Evolutionary conservation across 2,888 invertebrate genomes (phyloP), one percentile per base, ranked within the genome.

Genomic region (Cenopis cana): DNA sequence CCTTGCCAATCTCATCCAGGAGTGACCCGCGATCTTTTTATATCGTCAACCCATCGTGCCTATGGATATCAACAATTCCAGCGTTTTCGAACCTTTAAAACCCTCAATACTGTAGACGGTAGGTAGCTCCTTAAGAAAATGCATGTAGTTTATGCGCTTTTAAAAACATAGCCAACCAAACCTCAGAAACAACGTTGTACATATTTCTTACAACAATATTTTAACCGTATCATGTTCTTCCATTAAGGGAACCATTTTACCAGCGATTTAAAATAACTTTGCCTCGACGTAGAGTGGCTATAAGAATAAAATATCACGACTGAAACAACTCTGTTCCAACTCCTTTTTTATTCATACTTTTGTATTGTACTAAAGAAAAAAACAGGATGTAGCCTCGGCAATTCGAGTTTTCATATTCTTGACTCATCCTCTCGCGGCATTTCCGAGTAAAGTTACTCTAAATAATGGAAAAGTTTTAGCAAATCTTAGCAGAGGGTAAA

Each of bases 321-420:
- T 24, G 41, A 41, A 41, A 24, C 38, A 24, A 41, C 24, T 41
- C 41, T 11, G 41, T 41, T 59, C 41, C 10, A 9, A 46, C 33
- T 46, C 46, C 52, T 20, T 66, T 62, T 18, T 69, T 69, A 64
- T 69, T 69, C 38, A 18, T 59, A 29, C 64, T 24, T 62, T 64
- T 50, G 24, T 38, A 64, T 64, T 61, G 56, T 64, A 14, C 59
- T 29, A 18, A n/a, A 64, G 64, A 64, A 64, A 61, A n/a, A 64
- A 69, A 64, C 69, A 56, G 69, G 69, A 69, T 57, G 46, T 29
- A 41, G 64, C 60, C 29, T 36, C 46, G 49, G 29, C 17, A 24
- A 46, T 54, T 46, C 55, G 55, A 36, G 38, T 29, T 36, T 49
- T 55, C 56, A 56, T 64, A 57, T 57, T 36, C 56, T 38, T 33